A percentile compares a stretch with the other conserved stretches of the same genome.
These are phyloP conservation scores for Verasper variegatus DNA, from an alignment of 2,113 vertebrate genomes.

Conservation along the genomic window DNA sequence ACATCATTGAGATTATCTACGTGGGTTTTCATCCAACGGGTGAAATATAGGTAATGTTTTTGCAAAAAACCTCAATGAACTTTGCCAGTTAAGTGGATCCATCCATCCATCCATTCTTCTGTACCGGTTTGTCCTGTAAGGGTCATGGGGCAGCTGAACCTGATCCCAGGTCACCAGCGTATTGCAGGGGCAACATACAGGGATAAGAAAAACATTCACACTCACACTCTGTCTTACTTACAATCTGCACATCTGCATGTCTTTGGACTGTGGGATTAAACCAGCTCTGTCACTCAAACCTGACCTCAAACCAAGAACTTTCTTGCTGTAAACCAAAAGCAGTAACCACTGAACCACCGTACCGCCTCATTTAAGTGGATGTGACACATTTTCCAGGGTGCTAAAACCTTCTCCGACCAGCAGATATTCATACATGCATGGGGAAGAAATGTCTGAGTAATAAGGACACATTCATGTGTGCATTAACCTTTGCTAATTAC, in stretches of 20 bases:
- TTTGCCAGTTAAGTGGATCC: neutral
- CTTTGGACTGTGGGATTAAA: no score
- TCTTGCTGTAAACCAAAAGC: neutral
- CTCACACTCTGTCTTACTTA: no score
- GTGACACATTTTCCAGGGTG: neutral
- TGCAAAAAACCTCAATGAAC: neutral
- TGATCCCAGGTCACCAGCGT: no score
- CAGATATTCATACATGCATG: neutral
- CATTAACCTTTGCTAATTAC: conserved; percentile 1
- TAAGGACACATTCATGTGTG: neutral
- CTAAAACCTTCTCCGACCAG: neutral
- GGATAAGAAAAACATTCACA: neutral
- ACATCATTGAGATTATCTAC: neutral
- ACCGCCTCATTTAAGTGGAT: neutral
- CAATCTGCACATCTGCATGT: neutral
- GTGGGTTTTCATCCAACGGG: neutral
- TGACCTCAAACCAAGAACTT: neutral
- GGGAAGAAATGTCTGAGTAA: neutral
- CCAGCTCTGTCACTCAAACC: neutral
- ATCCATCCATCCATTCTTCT: no score
- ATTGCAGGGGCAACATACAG: no score
- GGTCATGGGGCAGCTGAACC: no score
- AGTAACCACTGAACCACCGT: neutral
- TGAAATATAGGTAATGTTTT: neutral
- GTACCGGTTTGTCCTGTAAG: no score